phyloP scores from a whole-genome alignment of 2,888 invertebrate species.

The Trissolcus brochymenae region DNA sequence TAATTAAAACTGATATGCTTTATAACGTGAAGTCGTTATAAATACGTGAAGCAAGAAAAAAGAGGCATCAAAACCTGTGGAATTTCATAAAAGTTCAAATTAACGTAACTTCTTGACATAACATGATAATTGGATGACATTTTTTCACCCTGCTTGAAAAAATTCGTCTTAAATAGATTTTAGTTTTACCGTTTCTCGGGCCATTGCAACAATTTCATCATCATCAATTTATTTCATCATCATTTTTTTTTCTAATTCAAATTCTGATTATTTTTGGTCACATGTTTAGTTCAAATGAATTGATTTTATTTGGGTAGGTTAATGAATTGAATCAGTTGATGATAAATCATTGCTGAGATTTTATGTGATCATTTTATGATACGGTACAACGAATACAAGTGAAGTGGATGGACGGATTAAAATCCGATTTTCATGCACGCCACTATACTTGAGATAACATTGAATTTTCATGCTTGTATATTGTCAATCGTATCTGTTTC shows the following conservation, averaged over 20 bases:
- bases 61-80: background rate
- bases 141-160: background rate
- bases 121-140: constrained; percentile 8
- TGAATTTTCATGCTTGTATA: constrained; percentile 1
- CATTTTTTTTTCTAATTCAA: no score
- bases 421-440: background rate
- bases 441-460: background rate
- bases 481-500: constrained; percentile 2
- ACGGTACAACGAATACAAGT: no score
- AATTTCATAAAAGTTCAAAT: constrained; percentile 12
- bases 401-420: background rate
- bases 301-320: no score
- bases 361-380: no score
- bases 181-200: background rate
- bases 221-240: no score
- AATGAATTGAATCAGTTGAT: no score
- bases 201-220: background rate
- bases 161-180: background rate
- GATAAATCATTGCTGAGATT: no score
- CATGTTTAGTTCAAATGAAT: no score
- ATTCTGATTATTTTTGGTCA: no score
- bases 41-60: background rate
- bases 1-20: constrained; percentile 4
- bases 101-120: constrained; percentile 11
- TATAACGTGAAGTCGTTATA: constrained; percentile 1